Conservation (phyloP, 2,797 vertebrate species). For the Peromyscus nudipes region DNA sequence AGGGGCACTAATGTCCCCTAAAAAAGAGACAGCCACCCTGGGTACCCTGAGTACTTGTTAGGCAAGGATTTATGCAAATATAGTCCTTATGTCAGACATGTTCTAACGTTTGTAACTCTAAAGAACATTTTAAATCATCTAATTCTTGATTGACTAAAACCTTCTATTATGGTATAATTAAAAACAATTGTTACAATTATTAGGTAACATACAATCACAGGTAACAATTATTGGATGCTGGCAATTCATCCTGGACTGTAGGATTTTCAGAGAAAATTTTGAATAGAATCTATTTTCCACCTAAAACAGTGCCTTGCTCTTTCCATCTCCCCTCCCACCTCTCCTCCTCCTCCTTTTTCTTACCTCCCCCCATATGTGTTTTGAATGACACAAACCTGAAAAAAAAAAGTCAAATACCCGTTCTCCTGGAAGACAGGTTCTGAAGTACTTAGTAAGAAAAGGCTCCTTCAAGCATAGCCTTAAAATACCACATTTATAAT, state of each 20-base stretch:
- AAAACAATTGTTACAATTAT: not conserved
- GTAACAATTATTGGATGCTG: not conserved
- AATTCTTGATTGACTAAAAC: not conserved
- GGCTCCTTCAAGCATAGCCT: not conserved
- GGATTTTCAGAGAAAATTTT: slow-evolving; percentile 2
- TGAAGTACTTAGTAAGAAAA: not conserved
- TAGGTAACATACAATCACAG: not conserved
- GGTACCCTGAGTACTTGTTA: not conserved
- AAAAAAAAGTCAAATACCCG: not conserved
- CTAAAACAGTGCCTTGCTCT: not conserved
- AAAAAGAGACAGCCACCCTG: not conserved
- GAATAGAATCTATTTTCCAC: not conserved
- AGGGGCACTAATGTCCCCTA: not conserved
- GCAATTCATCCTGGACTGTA: not conserved
- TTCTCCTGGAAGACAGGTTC: not conserved
- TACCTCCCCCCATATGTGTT: not conserved
- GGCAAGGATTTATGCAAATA: not conserved
- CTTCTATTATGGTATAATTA: slow-evolving; percentile 30
- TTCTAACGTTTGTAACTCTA: not conserved
- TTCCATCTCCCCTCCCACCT: too few species aligned
- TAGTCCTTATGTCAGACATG: too few species aligned
- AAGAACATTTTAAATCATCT: not conserved
- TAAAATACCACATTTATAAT: not conserved
- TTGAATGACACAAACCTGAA: not conserved
- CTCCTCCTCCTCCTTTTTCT: not conserved